These are phyloP conservation scores for Agrilus cyanescens DNA, from an alignment of 2,888 invertebrate genomes.

Conservation along the genomic window DNA sequence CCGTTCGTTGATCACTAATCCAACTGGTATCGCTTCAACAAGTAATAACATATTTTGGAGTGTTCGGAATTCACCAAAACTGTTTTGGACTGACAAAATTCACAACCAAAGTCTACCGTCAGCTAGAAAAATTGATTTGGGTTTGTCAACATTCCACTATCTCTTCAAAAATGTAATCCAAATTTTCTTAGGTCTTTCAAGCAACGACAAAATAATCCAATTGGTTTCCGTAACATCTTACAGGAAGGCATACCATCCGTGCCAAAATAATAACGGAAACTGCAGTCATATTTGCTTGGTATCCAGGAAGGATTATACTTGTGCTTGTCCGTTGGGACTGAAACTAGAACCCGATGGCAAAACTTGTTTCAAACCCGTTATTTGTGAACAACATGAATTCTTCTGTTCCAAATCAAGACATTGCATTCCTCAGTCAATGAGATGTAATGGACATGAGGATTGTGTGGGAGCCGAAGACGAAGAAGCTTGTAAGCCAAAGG, in stretches of 20 bases:
- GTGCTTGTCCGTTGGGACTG: constrained; percentile 58
- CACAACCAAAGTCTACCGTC: constrained; percentile 21
- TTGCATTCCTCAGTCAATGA: constrained; percentile 28
- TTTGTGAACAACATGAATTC: constrained; percentile 37
- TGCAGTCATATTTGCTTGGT: constrained; percentile 68
- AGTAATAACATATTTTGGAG: constrained; percentile 63
- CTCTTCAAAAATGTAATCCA: constrained; percentile 24
- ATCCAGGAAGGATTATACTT: constrained; percentile 27
- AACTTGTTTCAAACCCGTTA: constrained; percentile 43
- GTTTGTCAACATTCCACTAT: constrained; percentile 29
- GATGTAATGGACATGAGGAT: constrained; percentile 30
- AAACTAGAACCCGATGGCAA: constrained; percentile 39
- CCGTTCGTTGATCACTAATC: constrained; percentile 29
- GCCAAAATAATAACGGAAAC: constrained; percentile 46
- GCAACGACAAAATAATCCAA: constrained; percentile 32
- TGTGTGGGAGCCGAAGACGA: constrained; percentile 34
- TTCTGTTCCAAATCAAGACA: constrained; percentile 37
- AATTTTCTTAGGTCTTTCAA: constrained; percentile 21
- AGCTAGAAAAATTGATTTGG: constrained; percentile 9
- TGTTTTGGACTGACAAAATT: constrained; percentile 50
- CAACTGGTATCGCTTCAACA: constrained; percentile 47
- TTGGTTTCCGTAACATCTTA: constrained; percentile 39
- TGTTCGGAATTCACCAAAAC: constrained; percentile 39
- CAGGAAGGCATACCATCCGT: constrained; percentile 39
- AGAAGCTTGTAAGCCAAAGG: constrained; percentile 23